Base-by-base conservation (phyloP, 2,113 vertebrate genomes). In the Sisor rabdophorus region DNA sequence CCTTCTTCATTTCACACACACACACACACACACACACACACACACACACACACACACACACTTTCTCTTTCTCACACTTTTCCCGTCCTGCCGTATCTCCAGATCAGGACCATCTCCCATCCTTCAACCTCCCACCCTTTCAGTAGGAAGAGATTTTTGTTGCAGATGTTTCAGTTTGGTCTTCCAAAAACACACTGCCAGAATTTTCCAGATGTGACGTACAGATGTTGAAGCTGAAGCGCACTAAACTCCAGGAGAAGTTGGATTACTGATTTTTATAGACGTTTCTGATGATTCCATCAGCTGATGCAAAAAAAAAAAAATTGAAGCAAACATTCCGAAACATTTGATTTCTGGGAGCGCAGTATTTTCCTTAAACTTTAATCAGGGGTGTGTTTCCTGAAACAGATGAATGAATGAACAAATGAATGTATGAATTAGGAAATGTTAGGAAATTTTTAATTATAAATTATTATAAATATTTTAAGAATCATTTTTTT, bases 101-200 rank as follows among this genome's bases (percentile, higher is more conserved):
- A 52, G 19, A 44, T 50, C 76, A 72, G 48, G 19, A 72, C 26
- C 56, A 24, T 20, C 40, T 13, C 40, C 40, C 40, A 44, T 1
- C 40, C 40, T 36, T 36, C 1, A 73, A 63, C 53, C 19, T 44
- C 54, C 1, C 30, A 59, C 65, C 13, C 6, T 80, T 64, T 19
- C 56, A 24, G 1, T 80, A 22, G 40, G 58, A 60, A 48, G 26
- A 17, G 30, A 47, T 15, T 24, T 20, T 68, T 73, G 54, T 65
- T 47, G 26, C 7, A 52, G 53, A 30, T 20, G 24, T n/a, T 60
- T 56, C 32, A 20, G 2, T 70, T 0, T 50, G 36, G 26, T 63
- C 65, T 71, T 78, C 53, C 55, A 78, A 70, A 13, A 44, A 44
- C 40, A 36, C 77, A 70, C 76, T 82, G 80, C 80, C 67, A 79